Percentiles rank a stretch among this genome's conserved stretches.
Evolutionary conservation across 2,888 invertebrate genomes (phyloP).

Genomic region (Boloria euphrosyne): DNA sequence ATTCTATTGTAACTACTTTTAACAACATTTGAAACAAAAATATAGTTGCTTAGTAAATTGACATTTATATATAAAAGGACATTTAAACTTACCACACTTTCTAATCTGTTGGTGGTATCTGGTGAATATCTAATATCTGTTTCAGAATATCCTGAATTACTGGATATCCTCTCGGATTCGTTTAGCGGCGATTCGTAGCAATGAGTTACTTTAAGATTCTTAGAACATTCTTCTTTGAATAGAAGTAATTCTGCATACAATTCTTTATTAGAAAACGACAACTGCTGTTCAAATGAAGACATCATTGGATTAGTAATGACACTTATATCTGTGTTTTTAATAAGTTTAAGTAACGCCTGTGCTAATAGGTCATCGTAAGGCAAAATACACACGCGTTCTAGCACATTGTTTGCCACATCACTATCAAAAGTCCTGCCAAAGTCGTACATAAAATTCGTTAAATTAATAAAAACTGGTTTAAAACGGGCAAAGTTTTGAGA

Average conservation of each 20-base stretch:
- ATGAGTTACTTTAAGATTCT: constrained; percentile 20
- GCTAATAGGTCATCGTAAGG: constrained; percentile 55
- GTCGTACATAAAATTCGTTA: constrained; percentile 55
- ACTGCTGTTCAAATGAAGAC: constrained; percentile 52
- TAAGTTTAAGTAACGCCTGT: constrained; percentile 52
- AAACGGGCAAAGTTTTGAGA: constrained; percentile 71
- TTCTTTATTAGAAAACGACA: constrained; percentile 43
- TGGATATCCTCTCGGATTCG: constrained; percentile 12
- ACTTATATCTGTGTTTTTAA: constrained; percentile 51
- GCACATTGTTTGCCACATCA: constrained; percentile 51
- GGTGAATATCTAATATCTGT: constrained; percentile 50
- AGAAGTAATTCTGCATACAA: constrained; percentile 47
- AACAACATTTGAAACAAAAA: too few species aligned
- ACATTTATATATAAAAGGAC: too few species aligned
- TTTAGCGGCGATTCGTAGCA: constrained; percentile 16
- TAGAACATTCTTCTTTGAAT: constrained; percentile 35
- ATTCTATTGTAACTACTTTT: too few species aligned
- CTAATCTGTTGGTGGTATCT: constrained; percentile 59
- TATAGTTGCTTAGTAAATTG: too few species aligned
- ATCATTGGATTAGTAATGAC: constrained; percentile 56
- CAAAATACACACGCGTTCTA: constrained; percentile 65
- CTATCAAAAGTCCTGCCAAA: constrained; percentile 49
- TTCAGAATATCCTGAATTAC: constrained; percentile 21
- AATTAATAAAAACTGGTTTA: constrained; percentile 58
- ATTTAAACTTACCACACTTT: constrained; percentile 59